phyloP scores from a whole-genome alignment of 2,888 invertebrate species.

The Ceramica pisi region DNA sequence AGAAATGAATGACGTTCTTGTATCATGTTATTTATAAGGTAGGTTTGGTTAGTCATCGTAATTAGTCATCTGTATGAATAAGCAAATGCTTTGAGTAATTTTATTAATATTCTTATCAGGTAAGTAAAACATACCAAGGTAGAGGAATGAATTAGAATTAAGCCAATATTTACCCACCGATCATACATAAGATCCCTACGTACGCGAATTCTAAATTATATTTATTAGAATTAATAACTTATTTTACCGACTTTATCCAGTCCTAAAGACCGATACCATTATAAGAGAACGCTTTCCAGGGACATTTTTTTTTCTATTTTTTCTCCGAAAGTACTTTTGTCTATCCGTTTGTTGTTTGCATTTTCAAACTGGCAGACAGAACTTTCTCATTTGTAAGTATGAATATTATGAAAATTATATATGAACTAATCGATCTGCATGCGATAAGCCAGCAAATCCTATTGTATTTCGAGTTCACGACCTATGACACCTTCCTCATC shows the following conservation, averaged over 20 bases:
- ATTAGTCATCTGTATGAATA: neutral
- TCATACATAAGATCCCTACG: neutral
- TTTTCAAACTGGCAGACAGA: too few relatives aligned
- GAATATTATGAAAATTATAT: too few relatives aligned
- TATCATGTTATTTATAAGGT: neutral
- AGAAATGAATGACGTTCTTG: neutral
- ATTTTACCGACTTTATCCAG: too few relatives aligned
- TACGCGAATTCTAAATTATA: too few relatives aligned
- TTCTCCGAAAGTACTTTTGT: too few relatives aligned
- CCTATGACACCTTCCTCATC: neutral
- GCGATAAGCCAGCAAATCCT: neutral
- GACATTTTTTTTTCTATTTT: too few relatives aligned
- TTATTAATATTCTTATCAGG: slow-evolving; percentile 17
- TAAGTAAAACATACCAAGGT: slow-evolving; percentile 1
- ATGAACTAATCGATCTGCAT: too few relatives aligned
- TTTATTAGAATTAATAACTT: too few relatives aligned
- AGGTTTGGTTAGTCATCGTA: neutral
- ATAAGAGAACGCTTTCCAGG: too few relatives aligned
- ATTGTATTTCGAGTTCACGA: neutral
- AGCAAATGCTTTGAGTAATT: neutral
- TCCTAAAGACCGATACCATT: too few relatives aligned
- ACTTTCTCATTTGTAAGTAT: too few relatives aligned
- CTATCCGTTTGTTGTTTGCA: too few relatives aligned
- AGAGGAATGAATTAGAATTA: neutral
- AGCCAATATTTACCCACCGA: neutral